Conservation (phyloP, 2,888 invertebrate genomes). For the Leucophenga maculata region DNA sequence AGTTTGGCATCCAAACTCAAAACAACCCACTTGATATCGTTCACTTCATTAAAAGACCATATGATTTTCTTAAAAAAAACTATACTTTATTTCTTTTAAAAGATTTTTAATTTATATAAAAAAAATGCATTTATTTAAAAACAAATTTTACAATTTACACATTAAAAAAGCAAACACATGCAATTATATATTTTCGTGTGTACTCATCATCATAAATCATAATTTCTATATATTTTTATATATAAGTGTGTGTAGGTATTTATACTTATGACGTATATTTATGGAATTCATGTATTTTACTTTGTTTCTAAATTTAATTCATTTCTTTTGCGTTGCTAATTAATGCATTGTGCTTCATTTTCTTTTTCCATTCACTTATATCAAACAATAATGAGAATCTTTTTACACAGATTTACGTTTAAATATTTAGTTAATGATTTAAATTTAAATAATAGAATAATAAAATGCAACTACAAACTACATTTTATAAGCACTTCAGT, state of each 20-base stretch:
- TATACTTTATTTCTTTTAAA: constrained; percentile 48
- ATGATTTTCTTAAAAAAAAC: constrained; percentile 51
- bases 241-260: constrained; percentile 18
- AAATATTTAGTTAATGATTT: constrained; percentile 42
- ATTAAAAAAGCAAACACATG: constrained; percentile 49
- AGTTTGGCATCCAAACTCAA: too few species aligned
- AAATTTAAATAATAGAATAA: constrained; percentile 28
- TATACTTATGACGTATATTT: background rate
- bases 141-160: constrained; percentile 61
- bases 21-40: too few species aligned
- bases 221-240: constrained; percentile 52
- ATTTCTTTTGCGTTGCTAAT: constrained; percentile 1
- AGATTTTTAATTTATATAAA: constrained; percentile 47
- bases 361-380: constrained; percentile 48
- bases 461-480: constrained; percentile 40
- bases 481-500: constrained; percentile 54
- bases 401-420: constrained; percentile 57
- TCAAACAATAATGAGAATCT: constrained; percentile 61
- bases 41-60: constrained; percentile 22
- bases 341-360: constrained; percentile 5
- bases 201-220: constrained; percentile 28
- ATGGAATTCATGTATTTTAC: background rate
- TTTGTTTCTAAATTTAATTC: constrained; percentile 24
- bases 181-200: constrained; percentile 28
- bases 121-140: constrained; percentile 45